Evolutionary conservation across 2,113 vertebrate species (phyloP), one percentile per base, ranked within the genome.

Genomic region (Pteruthius melanotis): DNA sequence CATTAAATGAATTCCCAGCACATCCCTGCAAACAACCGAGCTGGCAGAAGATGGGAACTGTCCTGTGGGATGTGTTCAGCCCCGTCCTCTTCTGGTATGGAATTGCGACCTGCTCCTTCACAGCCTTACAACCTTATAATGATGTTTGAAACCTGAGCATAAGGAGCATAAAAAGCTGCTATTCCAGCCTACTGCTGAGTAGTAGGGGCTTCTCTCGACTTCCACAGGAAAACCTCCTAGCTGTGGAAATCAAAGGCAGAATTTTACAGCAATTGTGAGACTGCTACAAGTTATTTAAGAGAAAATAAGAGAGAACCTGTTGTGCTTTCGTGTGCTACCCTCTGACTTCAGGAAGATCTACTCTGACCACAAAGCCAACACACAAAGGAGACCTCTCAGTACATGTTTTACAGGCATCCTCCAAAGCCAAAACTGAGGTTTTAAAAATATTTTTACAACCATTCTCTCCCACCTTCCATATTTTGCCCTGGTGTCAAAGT

Each of bases 171-270:
- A 86, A 91, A 69, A 2, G 52, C 71, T 80, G 81, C 84, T 47
- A 1, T 47, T 54, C 28, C 85, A 80, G 64, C 3, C 2, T 26
- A 59, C 40, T 66, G 85, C 71, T 39, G 53, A 74, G 71, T 10
- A 54, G 21, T 1, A 8, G 2, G 18, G 37, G 50, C 28, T 69
- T 35, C 81, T 72, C 83, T 50, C 8, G 44, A n/a, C 24, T 83
- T 47, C 77, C 83, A 63, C 19, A 70, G 64, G 60, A 65, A 92
- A 90, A 63, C 21, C 52, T 78, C 68, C 72, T 40, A 81, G 72
- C 71, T 78, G 33, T 59, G 80, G 72, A 75, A 90, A 95, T 90
- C 95, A 84, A 90, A 89, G 82, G 45, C 52, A 84, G 39, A 70
- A 91, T 83, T 92, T 65, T 54, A 71, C 63, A 68, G 69, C 47